Base-by-base conservation (phyloP, 2,888 invertebrate genomes). In the Listrodromus nycthemerus region DNA sequence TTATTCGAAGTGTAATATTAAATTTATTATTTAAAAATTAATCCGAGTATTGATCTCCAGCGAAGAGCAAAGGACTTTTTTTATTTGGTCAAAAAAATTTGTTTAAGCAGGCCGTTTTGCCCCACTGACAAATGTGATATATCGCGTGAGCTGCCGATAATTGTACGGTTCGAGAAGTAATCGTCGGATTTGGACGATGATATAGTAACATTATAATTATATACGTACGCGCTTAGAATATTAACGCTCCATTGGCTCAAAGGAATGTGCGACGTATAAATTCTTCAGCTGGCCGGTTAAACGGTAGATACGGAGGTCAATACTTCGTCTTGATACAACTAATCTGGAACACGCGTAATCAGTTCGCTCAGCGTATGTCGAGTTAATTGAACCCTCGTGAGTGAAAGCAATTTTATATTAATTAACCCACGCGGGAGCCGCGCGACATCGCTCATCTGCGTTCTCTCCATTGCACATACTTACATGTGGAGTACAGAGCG, bases 391-490 rank as follows among this genome's bases (percentile, higher is more conserved):
- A 78, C 73, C 71, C 81, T 70, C 80, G 69, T 79, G 81, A 84
- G 78, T 81, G 81, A 78, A 78, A 78, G 81, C 81, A 81, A 84
- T 81, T 81, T 81, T 81, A 78, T 78, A 78, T 78, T 84, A 65
- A 81, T 84, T 84, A 81, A 81, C 84, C 78, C 45, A 73, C 41
- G 41, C 41, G 41, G 41, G 41, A 41, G 41, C 30, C 55, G 74
- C 63, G 75, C 78, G 77, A 74, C 81, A 71, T 78, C 74, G 37
- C 75, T 75, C 75, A 75, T 75, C 75, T 19, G 50, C 48, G 65
- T 52, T 65, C 33, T 7, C 55, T 66, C n/a, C 24, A 24, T 48
- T 45, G 19, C 66, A 61, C 30, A 66, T 67, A 41, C 65, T 67
- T 82, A 50, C 73, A 74, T 80, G 65, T 71, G 76, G 73, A 83